phyloP scores from a whole-genome alignment of 1,140 invertebrate genomes.

The Pseudomyrmex cubaensis region DNA sequence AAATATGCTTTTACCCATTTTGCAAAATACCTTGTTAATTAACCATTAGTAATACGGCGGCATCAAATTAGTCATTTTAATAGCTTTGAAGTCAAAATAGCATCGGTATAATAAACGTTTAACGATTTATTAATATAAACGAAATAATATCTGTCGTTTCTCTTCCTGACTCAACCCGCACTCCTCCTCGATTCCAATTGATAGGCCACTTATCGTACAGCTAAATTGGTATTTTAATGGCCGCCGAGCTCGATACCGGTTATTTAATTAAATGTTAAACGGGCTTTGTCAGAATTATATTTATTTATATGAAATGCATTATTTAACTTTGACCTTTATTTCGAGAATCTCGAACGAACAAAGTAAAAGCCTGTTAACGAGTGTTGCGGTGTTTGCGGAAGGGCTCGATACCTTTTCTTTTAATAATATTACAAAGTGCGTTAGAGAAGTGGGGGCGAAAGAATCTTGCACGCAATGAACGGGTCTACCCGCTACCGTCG shows the following conservation, averaged over 20 bases:
- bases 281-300: background rate
- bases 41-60: slow-evolving; percentile 8
- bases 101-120: slow-evolving; percentile 53
- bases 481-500: slow-evolving; percentile 70
- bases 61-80: slow-evolving; percentile 47
- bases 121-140: slow-evolving; percentile 46
- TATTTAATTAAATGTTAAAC: slow-evolving; percentile 30
- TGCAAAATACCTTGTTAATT: slow-evolving; percentile 35
- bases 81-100: slow-evolving; percentile 43
- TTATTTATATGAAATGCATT: slow-evolving; percentile 14
- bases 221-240: slow-evolving; percentile 10
- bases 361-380: background rate
- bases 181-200: slow-evolving; percentile 6
- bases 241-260: background rate
- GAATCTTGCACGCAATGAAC: slow-evolving; percentile 73
- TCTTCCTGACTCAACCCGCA: background rate
- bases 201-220: background rate
- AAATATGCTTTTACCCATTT: background rate
- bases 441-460: slow-evolving; percentile 48
- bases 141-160: slow-evolving; percentile 40
- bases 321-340: background rate
- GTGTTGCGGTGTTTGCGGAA: slow-evolving; percentile 61
- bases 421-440: slow-evolving; percentile 61
- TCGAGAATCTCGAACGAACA: background rate
- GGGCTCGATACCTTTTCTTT: slow-evolving; percentile 44